These are phyloP conservation scores for Drosophila sulfurigaster DNA, from an alignment of 1,140 invertebrate genomes.

Conservation along the genomic window DNA sequence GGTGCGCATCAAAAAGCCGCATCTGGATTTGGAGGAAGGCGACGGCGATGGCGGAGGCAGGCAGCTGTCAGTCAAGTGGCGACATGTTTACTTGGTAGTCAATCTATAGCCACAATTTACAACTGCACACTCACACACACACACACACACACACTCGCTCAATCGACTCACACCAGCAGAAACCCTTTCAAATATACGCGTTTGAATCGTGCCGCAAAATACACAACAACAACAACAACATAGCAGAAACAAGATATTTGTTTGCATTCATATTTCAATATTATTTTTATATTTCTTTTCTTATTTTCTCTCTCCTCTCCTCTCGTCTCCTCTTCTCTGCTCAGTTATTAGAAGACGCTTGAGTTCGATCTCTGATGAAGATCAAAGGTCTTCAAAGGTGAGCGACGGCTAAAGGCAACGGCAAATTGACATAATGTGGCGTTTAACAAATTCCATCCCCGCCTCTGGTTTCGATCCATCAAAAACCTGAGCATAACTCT, in stretches of 20 bases:
- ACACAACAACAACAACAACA: conserved; percentile 46
- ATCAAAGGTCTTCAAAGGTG: conserved; percentile 51
- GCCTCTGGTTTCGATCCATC: conserved; percentile 17
- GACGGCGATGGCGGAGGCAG: conserved; percentile 44
- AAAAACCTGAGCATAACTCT: conserved; percentile 20
- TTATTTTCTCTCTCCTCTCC: neutral
- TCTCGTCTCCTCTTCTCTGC: neutral
- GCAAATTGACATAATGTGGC: conserved; percentile 84
- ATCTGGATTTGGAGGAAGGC: conserved; percentile 16
- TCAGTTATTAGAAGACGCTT: conserved; percentile 62
- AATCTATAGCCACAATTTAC: conserved; percentile 42
- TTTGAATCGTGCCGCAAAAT: conserved; percentile 57
- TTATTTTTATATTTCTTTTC: conserved; percentile 50
- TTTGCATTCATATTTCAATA: conserved; percentile 83
- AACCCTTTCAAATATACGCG: conserved; percentile 50
- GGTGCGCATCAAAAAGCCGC: conserved; percentile 75
- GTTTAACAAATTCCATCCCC: conserved; percentile 74
- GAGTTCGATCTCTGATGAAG: conserved; percentile 47
- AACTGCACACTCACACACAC: conserved; percentile 9
- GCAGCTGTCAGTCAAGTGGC: conserved; percentile 81
- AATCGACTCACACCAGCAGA: conserved; percentile 7
- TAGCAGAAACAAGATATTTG: conserved; percentile 56
- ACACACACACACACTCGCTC: conserved; percentile 3
- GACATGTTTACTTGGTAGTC: conserved; percentile 77
- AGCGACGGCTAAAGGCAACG: conserved; percentile 57